These are phyloP conservation scores for Tipula unca DNA, from an alignment of 2,888 invertebrate genomes.

Conservation along the genomic window DNA sequence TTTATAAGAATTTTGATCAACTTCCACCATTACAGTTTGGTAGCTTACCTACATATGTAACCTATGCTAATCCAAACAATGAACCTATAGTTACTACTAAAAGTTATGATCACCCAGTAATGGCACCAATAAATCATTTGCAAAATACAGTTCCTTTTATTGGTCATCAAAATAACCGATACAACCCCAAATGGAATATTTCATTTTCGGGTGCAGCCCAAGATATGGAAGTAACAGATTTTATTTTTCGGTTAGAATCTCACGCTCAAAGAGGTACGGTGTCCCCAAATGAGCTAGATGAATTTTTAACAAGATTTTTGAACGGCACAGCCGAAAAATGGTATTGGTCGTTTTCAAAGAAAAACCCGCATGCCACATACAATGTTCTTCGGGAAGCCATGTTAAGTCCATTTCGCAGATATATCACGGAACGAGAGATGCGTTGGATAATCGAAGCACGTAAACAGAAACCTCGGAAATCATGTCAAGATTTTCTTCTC, in stretches of 20 bases:
- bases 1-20: not conserved
- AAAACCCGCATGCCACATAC: too few species aligned
- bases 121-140: not conserved
- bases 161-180: not conserved
- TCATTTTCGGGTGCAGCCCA: not conserved
- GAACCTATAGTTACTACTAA: not conserved
- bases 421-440: too few species aligned
- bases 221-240: not conserved
- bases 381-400: too few species aligned
- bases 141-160: not conserved
- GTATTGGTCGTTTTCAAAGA: not conserved
- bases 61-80: not conserved
- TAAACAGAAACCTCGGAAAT: too few species aligned
- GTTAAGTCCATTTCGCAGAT: too few species aligned
- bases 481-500: too few species aligned
- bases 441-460: too few species aligned
- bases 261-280: not conserved
- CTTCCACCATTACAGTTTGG: not conserved
- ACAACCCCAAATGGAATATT: not conserved
- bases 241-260: not conserved
- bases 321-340: not conserved
- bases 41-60: not conserved
- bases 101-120: not conserved
- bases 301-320: not conserved
- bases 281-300: not conserved